Base-by-base conservation (phyloP, 2,797 vertebrate genomes). In the Gephyroberyx darwinii region DNA sequence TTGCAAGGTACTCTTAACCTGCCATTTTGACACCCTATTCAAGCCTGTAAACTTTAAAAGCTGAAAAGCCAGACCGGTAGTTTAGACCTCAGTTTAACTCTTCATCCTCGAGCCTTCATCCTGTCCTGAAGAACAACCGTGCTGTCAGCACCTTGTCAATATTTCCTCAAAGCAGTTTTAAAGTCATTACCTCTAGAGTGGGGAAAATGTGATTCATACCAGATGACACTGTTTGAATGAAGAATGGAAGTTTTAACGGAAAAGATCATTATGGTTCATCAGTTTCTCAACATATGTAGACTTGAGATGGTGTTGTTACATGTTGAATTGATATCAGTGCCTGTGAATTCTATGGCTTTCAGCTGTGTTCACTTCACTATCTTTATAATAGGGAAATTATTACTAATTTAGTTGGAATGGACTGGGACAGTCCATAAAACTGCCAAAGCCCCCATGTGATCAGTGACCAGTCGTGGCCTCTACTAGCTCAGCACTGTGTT, bases 161-260 rank as follows among this genome's bases (percentile, higher is more conserved):
- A 14, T 51, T 17, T 75, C 30, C 54, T 58, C 14, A 26, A 60
- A 45, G 17, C 54, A 54, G 60, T 71, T 80, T 74, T 72, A 69
- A 70, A 52, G 71, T 71, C 55, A 64, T 71, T 53, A 56, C 33
- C 37, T 26, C 26, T 26, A 5, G 50, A 59, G 60, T 57, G 12
- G 20, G 12, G 30, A 8, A 61, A 60, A 63, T 63, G 48, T 63
- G 16, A 69, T 71, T 69, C 53, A 59, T 54, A 69, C 79, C 66
- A 71, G 57, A 75, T 83, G 48, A 71, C 54, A 58, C 5, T n/a
- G 41, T 83, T 83, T 80, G 35, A 60, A 59, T 63, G 26, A 66
- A 70, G 45, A 75, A 64, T 73, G 31, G 33, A 16, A 50, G 20
- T 81, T 30, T 10, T 37, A 41, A 66, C 75, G 62, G 17, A 55